Evolutionary conservation across 2,888 invertebrate genomes (phyloP), one percentile per base, ranked within the genome.

Genomic region (Ceramica pisi): DNA sequence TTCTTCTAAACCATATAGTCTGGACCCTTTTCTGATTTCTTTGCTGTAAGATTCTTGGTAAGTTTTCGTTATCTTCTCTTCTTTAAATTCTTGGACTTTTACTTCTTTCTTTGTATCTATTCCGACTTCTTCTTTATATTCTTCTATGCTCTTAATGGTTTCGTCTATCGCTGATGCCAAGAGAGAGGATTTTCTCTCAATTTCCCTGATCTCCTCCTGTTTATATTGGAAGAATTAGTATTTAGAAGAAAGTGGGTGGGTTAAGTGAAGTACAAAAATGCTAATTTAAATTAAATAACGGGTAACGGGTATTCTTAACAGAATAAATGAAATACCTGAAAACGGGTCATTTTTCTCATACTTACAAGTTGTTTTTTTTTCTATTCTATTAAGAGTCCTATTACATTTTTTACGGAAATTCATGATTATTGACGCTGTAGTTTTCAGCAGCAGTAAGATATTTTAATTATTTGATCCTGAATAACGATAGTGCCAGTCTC

Each of bases 121-220:
- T 2, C 93, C 95, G 0, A 93, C 94, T 80, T 94, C 92, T 85
- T 94, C 93, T 88, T 95, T 95, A 67, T 95, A 95, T 78, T 94
- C 94, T 88, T 95, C 94, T 77, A 95, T 95, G 73, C 92, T 92
- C 79, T 93, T 94, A 10, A 95, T 93, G 0, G 95, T 95, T 86
- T 94, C 87, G 51, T 95, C 95, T 51, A 95, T 95, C 0, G 94
- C 95, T 71, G 94, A 94, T 2, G 95, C 93, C 4, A 95, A 90
- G 2, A 94, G 91, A 0, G 94, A 93, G 1, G 95, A 94, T 78
- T 92, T 94, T 67, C 94, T 88, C 80, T 91, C 92, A 16, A 95
- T 95, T 87, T 95, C 95, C 70, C 92, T 85, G 46, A 95, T 93
- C 81, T 95, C 95, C 83, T 94, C 95, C 95, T 95, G 86, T 82